A percentile compares a stretch with the other conserved stretches of the same genome.
phyloP scores from a whole-genome alignment of 23 tunicate species.

The Halocynthia roretzi region DNA sequence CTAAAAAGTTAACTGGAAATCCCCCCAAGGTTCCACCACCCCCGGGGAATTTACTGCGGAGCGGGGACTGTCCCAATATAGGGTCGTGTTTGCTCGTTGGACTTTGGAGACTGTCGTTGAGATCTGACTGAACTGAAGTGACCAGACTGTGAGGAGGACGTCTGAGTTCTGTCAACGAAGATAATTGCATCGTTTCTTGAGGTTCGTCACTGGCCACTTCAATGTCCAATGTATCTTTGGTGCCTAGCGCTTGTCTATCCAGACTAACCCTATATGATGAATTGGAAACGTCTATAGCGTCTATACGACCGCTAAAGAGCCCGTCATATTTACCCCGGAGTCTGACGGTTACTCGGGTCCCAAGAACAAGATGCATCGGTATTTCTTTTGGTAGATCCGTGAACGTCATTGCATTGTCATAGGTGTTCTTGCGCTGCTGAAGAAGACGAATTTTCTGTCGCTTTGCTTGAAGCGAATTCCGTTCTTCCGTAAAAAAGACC shows the following conservation, averaged over 20 bases:
- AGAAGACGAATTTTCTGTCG: constrained; percentile 48
- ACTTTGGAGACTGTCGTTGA: constrained; percentile 52
- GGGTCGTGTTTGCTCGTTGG: constrained; percentile 78
- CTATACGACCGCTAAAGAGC: constrained; percentile 77
- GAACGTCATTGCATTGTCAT: constrained; percentile 32
- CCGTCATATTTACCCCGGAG: constrained; percentile 76
- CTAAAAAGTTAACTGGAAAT: constrained; percentile 76
- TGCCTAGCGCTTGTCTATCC: constrained; percentile 68
- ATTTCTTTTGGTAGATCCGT: constrained; percentile 61
- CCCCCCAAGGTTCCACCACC: constrained; percentile 87
- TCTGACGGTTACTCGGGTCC: constrained; percentile 85
- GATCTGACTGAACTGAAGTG: constrained; percentile 35
- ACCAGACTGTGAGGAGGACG: constrained; percentile 21
- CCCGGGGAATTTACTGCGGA: constrained; percentile 53
- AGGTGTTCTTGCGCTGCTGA: constrained; percentile 66
- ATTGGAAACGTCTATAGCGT: constrained; percentile 73
- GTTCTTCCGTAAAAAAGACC: constrained; percentile 80
- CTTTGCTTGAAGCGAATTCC: constrained; percentile 53
- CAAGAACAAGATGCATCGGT: constrained; percentile 77
- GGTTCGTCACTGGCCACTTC: constrained; percentile 91
- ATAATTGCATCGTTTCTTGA: constrained; percentile 80
- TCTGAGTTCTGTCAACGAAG: constrained; percentile 63
- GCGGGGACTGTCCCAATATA: constrained; percentile 75
- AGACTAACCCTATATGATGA: constrained; percentile 77
- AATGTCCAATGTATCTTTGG: constrained; percentile 49